phyloP scores from a whole-genome alignment of 2,797 vertebrate genomes.

The Balearica regulorum region DNA sequence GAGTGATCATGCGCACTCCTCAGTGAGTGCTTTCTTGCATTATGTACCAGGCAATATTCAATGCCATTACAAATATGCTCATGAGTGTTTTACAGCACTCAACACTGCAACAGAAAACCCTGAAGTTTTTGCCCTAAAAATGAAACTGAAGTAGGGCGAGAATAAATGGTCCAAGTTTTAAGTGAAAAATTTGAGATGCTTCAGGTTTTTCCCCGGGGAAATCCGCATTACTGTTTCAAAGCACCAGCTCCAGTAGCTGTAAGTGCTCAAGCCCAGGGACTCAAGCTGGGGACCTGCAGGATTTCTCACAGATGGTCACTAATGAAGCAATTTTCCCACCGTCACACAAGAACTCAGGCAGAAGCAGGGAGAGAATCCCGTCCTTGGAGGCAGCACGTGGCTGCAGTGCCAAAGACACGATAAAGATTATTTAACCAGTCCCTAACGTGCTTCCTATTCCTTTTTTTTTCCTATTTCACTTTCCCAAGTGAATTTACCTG shows the following conservation, averaged over 20 bases:
- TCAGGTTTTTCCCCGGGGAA: not conserved
- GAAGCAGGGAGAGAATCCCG: not conserved
- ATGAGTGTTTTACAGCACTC: not conserved
- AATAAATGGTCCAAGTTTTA: not conserved
- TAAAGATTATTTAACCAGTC: not conserved
- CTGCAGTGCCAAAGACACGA: fast-evolving
- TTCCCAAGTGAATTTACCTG: slow-evolving; percentile 76
- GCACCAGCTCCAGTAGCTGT: not conserved
- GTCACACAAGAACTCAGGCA: not conserved
- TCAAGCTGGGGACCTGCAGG: not conserved
- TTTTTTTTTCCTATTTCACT: not conserved
- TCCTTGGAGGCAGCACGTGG: fast-evolving
- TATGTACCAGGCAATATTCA: not conserved
- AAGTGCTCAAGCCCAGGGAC: not conserved
- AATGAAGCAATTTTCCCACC: not conserved
- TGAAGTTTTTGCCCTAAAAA: not conserved
- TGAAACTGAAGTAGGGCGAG: not conserved
- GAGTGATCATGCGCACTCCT: fast-evolving
- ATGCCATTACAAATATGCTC: not conserved
- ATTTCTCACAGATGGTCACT: not conserved
- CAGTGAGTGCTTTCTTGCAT: not conserved
- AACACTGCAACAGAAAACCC: not conserved
- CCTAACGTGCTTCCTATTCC: not conserved
- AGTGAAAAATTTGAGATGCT: not conserved
- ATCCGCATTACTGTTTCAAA: not conserved